Evolutionary conservation across 2,113 vertebrate species (phyloP).

Genomic region (Dermatemys mawii): DNA sequence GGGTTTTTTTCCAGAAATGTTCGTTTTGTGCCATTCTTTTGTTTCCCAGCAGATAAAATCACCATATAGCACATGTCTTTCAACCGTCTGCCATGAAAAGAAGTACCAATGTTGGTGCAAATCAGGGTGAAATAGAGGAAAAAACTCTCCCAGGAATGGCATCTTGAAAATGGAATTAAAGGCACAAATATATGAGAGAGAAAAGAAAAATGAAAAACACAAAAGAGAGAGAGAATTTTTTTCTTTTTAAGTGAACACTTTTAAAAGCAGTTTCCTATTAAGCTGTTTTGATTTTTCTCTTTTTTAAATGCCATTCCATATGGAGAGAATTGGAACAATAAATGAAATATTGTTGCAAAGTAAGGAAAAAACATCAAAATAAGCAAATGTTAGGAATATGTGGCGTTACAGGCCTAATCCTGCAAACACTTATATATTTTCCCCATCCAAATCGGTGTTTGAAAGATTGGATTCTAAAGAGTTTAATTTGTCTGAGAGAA

Average conservation of each 20-base stretch:
- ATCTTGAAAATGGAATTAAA: not conserved
- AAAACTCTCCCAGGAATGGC: not conserved
- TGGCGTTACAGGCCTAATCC: not conserved
- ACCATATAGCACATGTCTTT: not conserved
- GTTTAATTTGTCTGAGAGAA: not conserved
- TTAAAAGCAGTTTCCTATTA: not conserved
- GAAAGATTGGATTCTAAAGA: not conserved
- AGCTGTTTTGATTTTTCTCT: not conserved
- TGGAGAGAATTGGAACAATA: not conserved
- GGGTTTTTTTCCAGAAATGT: not conserved
- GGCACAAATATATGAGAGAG: not conserved
- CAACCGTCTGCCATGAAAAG: not conserved
- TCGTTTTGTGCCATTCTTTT: conserved; percentile 2
- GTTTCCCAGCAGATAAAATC: not conserved
- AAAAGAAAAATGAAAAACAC: not conserved
- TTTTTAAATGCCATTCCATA: not conserved
- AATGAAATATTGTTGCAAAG: not conserved
- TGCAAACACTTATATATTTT: not conserved
- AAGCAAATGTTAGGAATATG: not conserved
- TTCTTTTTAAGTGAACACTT: not conserved
- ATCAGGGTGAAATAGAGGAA: not conserved
- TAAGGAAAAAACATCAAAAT: not conserved
- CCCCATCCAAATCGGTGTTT: not conserved
- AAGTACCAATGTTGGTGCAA: not conserved
- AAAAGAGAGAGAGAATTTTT: not conserved